Evolutionary conservation across 2,113 vertebrate species (phyloP).

Genomic region (Microtus pennsylvanicus): DNA sequence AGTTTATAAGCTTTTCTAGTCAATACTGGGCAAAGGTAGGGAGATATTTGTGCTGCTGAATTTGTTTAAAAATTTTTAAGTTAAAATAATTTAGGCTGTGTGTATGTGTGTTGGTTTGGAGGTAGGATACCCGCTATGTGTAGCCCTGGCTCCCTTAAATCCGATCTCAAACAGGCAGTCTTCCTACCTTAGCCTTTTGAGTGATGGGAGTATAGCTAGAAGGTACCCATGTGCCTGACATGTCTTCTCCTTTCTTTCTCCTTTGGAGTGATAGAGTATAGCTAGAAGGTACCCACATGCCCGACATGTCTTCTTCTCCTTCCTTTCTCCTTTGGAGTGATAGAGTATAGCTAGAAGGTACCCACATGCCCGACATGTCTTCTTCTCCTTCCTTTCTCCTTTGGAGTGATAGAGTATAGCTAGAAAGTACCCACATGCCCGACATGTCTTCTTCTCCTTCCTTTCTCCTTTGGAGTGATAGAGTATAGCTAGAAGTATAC

Average conservation of each 20-base stretch:
- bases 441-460: no score
- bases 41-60: not conserved
- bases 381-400: no score
- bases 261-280: not conserved
- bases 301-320: no score
- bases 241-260: no score
- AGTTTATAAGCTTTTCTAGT: not conserved
- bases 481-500: no score
- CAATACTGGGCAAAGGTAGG: not conserved
- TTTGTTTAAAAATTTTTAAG: not conserved
- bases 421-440: no score
- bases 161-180: not conserved
- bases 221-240: no score
- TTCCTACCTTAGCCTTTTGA: not conserved
- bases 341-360: no score
- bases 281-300: not conserved
- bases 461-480: no score
- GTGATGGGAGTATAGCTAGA: not conserved
- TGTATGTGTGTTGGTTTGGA: not conserved
- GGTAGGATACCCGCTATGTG: not conserved
- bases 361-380: no score
- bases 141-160: not conserved
- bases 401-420: no score
- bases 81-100: not conserved
- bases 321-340: no score